phyloP scores from a whole-genome alignment of 1,140 invertebrate genomes.

The Muscidifurax raptorellus region DNA sequence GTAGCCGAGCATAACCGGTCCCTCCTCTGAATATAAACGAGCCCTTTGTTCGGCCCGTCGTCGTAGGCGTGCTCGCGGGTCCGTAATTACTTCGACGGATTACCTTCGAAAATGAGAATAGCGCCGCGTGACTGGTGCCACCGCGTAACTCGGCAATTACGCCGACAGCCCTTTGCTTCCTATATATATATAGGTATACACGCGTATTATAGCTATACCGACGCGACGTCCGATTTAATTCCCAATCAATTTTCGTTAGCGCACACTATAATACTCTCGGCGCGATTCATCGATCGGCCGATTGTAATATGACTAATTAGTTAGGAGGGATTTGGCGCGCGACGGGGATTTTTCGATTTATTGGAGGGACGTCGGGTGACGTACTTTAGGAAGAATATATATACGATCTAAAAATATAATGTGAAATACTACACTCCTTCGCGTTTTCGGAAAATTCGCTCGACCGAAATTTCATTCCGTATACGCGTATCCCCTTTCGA shows the following conservation, averaged over 20 bases:
- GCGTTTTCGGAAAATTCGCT: too few relatives aligned
- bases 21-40: constrained; percentile 30
- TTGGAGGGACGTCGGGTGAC: too few relatives aligned
- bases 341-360: too few relatives aligned
- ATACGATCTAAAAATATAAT: too few relatives aligned
- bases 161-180: background rate
- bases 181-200: background rate
- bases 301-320: background rate
- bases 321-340: too few relatives aligned
- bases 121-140: background rate
- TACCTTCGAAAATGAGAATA: constrained; percentile 37
- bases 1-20: constrained; percentile 20
- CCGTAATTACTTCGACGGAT: background rate
- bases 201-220: background rate
- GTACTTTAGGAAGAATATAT: too few relatives aligned
- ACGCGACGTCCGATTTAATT: constrained; percentile 5
- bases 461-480: too few relatives aligned
- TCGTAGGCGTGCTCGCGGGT: constrained; percentile 14
- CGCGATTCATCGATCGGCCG: background rate
- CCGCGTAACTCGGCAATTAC: constrained; percentile 4
- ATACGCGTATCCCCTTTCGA: too few relatives aligned
- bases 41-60: constrained; percentile 26
- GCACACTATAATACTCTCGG: background rate
- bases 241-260: constrained; percentile 27
- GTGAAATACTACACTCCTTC: too few relatives aligned